Conservation (phyloP, 2,113 vertebrate species). For the Myrmecobius fasciatus region DNA sequence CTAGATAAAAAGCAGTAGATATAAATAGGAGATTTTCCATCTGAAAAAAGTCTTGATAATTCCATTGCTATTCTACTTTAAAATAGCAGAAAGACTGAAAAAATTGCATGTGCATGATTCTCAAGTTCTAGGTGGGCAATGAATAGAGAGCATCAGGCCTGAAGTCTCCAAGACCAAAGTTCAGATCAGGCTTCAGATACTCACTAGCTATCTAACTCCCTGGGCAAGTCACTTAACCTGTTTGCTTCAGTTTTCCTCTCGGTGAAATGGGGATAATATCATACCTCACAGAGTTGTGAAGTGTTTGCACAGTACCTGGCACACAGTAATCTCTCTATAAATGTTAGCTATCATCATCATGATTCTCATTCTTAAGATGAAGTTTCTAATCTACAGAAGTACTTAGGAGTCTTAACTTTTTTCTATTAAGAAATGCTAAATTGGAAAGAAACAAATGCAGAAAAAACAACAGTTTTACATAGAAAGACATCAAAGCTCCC, state of each 20-base stretch:
- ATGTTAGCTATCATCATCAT: neutral
- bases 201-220: neutral
- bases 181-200: neutral
- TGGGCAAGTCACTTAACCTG: neutral
- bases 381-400: slow-evolving; percentile 30
- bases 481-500: neutral
- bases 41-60: slow-evolving; percentile 21
- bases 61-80: neutral
- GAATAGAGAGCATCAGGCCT: neutral
- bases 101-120: neutral
- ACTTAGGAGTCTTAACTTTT: slow-evolving; percentile 11
- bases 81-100: neutral
- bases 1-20: neutral
- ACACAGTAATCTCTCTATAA: neutral
- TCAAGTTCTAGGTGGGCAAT: neutral
- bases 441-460: slow-evolving; percentile 1
- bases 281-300: neutral
- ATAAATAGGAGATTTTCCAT: neutral
- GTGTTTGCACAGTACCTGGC: neutral
- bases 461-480: neutral
- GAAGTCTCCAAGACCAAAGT: neutral
- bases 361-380: neutral
- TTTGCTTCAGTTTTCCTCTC: neutral
- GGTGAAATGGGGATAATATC: neutral
- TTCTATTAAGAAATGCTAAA: neutral